Evolutionary conservation across 1,140 invertebrate genomes (phyloP).

Genomic region (Pogonus chalceus): DNA sequence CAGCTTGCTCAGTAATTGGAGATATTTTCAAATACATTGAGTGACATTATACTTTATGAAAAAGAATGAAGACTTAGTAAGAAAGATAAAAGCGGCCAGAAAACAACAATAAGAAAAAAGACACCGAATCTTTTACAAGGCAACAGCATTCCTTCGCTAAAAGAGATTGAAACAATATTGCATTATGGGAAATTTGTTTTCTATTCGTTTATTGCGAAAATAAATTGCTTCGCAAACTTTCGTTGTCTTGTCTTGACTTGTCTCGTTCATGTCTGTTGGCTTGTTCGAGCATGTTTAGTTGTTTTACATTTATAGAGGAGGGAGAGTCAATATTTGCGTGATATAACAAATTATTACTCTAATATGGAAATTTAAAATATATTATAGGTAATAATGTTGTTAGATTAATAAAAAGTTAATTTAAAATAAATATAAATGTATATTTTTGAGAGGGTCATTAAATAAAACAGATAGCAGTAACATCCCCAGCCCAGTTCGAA

Average conservation of each 20-base stretch:
- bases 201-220: slow-evolving; percentile 6
- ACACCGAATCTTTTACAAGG: background rate
- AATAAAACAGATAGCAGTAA: background rate
- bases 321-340: too few relatives aligned
- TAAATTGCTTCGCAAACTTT: slow-evolving; percentile 7
- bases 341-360: too few relatives aligned
- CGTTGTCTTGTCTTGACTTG: too few relatives aligned
- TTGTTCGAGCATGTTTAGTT: too few relatives aligned
- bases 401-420: too few relatives aligned
- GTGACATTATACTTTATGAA: background rate
- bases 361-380: too few relatives aligned
- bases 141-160: background rate
- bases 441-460: too few relatives aligned
- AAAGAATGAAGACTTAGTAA: background rate
- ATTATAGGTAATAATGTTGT: too few relatives aligned
- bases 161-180: slow-evolving; percentile 5
- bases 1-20: background rate
- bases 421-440: too few relatives aligned
- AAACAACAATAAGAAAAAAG: background rate
- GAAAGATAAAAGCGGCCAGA: background rate
- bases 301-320: too few relatives aligned
- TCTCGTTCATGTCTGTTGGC: too few relatives aligned
- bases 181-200: slow-evolving; percentile 5
- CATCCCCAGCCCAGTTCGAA: too few relatives aligned
- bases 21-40: background rate